Evolutionary conservation across 2,888 invertebrate species (phyloP).

Genomic region (Orchesella flavescens): DNA sequence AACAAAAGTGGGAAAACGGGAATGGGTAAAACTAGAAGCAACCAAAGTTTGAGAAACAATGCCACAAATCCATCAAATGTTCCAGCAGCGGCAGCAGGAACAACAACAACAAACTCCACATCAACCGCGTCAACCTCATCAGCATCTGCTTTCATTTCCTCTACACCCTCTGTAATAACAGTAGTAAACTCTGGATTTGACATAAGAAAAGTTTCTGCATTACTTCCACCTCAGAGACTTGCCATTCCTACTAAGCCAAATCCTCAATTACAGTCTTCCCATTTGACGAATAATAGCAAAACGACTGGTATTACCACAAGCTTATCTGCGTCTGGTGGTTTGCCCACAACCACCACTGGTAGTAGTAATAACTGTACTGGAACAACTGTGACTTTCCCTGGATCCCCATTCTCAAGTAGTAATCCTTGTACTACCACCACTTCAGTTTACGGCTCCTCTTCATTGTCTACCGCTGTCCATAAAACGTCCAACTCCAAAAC

Average conservation of each 20-base stretch:
- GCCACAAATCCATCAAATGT: slow-evolving; percentile 21
- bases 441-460: slow-evolving; percentile 10
- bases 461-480: slow-evolving; percentile 22
- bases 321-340: not conserved
- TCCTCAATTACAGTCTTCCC: slow-evolving; percentile 58
- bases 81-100: not conserved
- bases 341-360: slow-evolving; percentile 5
- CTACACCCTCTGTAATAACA: slow-evolving; percentile 39
- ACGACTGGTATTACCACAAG: not conserved
- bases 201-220: slow-evolving; percentile 61
- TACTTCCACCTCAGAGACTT: slow-evolving; percentile 70
- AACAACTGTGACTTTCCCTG: slow-evolving; percentile 28
- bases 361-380: slow-evolving; percentile 7
- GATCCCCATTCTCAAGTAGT: slow-evolving; percentile 13
- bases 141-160: not conserved
- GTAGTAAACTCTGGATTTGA: slow-evolving; percentile 56
- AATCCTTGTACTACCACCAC: slow-evolving; percentile 17
- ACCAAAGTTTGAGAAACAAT: slow-evolving; percentile 51
- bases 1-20: not conserved
- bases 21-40: slow-evolving; percentile 28
- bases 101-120: not conserved
- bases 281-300: slow-evolving; percentile 12
- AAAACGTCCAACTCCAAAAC: slow-evolving; percentile 42
- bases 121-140: not conserved
- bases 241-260: slow-evolving; percentile 66